phyloP scores from a whole-genome alignment of 2,888 invertebrate species.

The Copidosoma aretas region DNA sequence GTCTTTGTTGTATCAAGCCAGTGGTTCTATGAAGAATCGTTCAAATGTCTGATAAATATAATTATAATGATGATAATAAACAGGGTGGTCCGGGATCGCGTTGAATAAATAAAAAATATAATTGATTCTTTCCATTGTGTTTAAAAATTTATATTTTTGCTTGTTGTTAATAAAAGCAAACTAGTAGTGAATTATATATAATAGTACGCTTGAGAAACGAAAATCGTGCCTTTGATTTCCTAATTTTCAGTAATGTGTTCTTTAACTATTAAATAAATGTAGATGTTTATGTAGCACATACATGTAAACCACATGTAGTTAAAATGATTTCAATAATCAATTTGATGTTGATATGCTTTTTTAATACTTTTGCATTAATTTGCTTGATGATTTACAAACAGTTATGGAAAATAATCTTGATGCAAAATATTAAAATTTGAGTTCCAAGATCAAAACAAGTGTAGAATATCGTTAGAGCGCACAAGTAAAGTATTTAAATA shows the following conservation, averaged over 20 bases:
- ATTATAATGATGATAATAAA: constrained; percentile 31
- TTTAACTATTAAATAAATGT: constrained; percentile 8
- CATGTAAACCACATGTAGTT: not conserved
- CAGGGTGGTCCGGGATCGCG: constrained; percentile 57
- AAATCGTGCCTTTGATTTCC: constrained; percentile 41
- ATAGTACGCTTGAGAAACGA: constrained; percentile 35
- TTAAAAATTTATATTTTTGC: constrained; percentile 33
- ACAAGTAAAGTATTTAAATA: no score
- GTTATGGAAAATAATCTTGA: no score
- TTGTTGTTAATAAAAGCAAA: constrained; percentile 26
- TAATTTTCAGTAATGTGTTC: constrained; percentile 32
- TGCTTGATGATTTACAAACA: no score
- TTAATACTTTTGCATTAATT: no score
- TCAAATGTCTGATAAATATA: constrained; percentile 20
- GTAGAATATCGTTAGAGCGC: no score
- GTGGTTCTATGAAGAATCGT: constrained; percentile 24
- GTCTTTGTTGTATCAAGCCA: constrained; percentile 31
- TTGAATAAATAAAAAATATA: constrained; percentile 35
- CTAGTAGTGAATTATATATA: constrained; percentile 28
- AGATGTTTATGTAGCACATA: constrained; percentile 5
- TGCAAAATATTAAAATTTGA: no score
- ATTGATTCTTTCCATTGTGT: constrained; percentile 25
- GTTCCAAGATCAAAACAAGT: no score
- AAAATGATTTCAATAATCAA: not conserved
- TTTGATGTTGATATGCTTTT: not conserved